Evolutionary conservation across 2,888 invertebrate species (phyloP).

Genomic region (Caenorhabditis sp.): DNA sequence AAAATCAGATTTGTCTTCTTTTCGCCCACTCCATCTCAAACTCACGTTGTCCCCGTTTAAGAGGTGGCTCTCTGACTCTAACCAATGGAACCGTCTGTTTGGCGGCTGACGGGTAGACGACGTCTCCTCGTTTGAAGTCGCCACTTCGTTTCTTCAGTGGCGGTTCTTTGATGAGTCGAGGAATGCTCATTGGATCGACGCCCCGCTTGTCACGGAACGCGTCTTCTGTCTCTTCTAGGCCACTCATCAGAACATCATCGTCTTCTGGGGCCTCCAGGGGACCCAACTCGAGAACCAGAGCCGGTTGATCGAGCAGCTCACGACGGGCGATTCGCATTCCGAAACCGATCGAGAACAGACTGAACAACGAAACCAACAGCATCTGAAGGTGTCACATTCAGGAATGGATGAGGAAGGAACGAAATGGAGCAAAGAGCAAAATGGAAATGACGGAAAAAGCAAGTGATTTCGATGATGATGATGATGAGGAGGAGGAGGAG

Average conservation of each 20-base stretch:
- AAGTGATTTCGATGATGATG: too few species aligned
- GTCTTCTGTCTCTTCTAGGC: not conserved
- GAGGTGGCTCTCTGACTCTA: slow-evolving; percentile 62
- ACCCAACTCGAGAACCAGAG: slow-evolving; percentile 54
- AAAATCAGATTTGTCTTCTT: slow-evolving; percentile 1
- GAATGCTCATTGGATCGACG: slow-evolving; percentile 65
- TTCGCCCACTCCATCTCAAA: not conserved
- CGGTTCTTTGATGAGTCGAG: slow-evolving; percentile 65
- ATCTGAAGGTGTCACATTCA: slow-evolving; percentile 38
- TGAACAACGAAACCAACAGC: slow-evolving; percentile 61
- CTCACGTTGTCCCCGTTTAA: slow-evolving; percentile 62
- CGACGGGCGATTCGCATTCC: slow-evolving; percentile 47
- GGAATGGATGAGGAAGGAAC: not conserved
- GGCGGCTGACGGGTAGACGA: slow-evolving; percentile 65
- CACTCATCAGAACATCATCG: slow-evolving; percentile 17
- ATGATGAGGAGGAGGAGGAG: slow-evolving; percentile 27
- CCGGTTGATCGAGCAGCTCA: slow-evolving; percentile 28
- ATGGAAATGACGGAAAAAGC: slow-evolving; percentile 4
- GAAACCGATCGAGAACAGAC: slow-evolving; percentile 52
- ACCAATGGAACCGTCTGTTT: slow-evolving; percentile 63
- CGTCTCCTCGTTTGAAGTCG: slow-evolving; percentile 56
- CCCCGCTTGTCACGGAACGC: slow-evolving; percentile 53
- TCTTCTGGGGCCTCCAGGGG: slow-evolving; percentile 40
- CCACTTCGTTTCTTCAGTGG: slow-evolving; percentile 61
- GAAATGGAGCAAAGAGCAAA: slow-evolving; percentile 8